Percentiles rank a stretch among this genome's conserved stretches.
These are phyloP conservation scores for Agrilus cyanescens DNA, from an alignment of 2,888 invertebrate genomes.

Conservation along the genomic window DNA sequence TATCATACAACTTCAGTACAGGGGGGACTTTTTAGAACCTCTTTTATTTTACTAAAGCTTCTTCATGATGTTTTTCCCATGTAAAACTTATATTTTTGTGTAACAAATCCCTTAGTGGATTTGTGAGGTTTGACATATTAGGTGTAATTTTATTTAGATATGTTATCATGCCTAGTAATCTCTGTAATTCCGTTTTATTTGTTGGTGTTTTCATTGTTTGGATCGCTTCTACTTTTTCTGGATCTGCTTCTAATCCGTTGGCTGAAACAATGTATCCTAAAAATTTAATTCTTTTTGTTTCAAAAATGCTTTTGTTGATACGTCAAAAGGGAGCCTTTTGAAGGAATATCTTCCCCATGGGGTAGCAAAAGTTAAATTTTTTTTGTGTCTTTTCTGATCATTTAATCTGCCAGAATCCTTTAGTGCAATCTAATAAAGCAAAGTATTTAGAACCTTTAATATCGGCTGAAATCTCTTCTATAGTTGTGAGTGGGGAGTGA, in stretches of 20 bases:
- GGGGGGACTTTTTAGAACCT: conserved; percentile 9
- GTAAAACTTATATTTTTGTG: conserved; percentile 10
- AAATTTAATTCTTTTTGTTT: not conserved
- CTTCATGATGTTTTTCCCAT: conserved; percentile 6
- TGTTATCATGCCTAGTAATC: conserved; percentile 17
- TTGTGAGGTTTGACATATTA: conserved; percentile 15
- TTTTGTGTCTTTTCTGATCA: conserved; percentile 13
- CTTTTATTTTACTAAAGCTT: conserved; percentile 9
- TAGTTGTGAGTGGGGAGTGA: conserved; percentile 3
- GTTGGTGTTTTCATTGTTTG: too few relatives aligned
- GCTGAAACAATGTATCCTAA: too few relatives aligned
- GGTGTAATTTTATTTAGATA: conserved; percentile 18
- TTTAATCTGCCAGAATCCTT: conserved; percentile 17
- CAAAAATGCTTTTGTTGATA: conserved; percentile 10
- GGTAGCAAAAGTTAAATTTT: conserved; percentile 9
- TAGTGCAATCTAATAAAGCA: conserved; percentile 11
- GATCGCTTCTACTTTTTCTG: too few relatives aligned
- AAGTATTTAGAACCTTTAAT: conserved; percentile 4
- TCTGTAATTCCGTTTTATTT: conserved; percentile 9
- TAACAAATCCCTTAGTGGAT: conserved; percentile 12
- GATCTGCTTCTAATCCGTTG: too few relatives aligned
- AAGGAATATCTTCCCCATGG: conserved; percentile 15
- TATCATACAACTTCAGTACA: conserved; percentile 11
- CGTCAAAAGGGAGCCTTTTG: conserved; percentile 17
- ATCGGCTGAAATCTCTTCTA: conserved; percentile 4